A percentile compares a stretch with the other conserved stretches of the same genome.
Evolutionary conservation across 1,140 invertebrate species (phyloP).

Genomic region (Venustaconcha ellipsiformis): DNA sequence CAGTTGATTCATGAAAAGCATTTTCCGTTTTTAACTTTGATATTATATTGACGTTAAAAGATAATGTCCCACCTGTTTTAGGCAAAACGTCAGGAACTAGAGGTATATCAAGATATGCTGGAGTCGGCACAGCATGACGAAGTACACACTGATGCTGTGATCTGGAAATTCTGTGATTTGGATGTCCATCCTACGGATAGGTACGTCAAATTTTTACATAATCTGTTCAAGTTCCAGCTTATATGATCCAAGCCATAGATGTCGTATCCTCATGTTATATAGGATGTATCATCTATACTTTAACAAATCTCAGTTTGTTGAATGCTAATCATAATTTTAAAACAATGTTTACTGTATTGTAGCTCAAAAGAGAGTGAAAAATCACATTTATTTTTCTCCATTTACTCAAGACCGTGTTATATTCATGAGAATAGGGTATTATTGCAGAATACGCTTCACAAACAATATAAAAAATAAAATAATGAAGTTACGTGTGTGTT

Average conservation of each 20-base stretch:
- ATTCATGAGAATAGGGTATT: not conserved
- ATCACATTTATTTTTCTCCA: not conserved
- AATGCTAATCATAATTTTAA: not conserved
- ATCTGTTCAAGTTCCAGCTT: not conserved
- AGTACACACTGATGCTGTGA: constrained; percentile 52
- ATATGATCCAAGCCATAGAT: not conserved
- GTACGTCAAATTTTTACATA: constrained; percentile 24
- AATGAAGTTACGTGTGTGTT: not conserved
- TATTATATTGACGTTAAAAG: too few relatives aligned
- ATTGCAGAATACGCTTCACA: not conserved
- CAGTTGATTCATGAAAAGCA: too few relatives aligned
- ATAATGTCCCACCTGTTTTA: constrained; percentile 4
- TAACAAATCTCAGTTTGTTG: not conserved
- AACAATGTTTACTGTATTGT: not conserved
- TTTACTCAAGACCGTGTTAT: not conserved
- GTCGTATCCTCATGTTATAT: not conserved
- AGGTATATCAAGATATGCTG: constrained; percentile 46
- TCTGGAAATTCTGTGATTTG: constrained; percentile 65
- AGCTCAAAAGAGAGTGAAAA: not conserved
- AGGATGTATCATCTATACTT: not conserved
- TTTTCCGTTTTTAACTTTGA: too few relatives aligned
- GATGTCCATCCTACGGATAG: constrained; percentile 54
- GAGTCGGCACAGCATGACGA: constrained; percentile 41
- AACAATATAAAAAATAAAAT: not conserved
- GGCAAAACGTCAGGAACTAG: constrained; percentile 42